Conservation (phyloP, 2,888 invertebrate species). For the Andrena fulva region DNA sequence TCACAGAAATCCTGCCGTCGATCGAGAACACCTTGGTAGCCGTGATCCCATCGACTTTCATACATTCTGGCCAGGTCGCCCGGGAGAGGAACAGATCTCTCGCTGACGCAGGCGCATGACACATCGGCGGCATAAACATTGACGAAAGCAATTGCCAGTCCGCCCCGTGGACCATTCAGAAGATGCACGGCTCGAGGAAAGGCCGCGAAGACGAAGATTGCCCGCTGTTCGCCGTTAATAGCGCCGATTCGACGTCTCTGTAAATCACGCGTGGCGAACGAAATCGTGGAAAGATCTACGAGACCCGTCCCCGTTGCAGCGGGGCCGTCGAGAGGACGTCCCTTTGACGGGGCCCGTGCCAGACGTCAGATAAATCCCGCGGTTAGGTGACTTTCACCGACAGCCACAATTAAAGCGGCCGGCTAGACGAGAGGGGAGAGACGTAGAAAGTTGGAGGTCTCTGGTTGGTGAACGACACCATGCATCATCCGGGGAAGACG, state of each 20-base stretch:
- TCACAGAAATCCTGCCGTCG: background rate
- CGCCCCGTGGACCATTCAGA: background rate
- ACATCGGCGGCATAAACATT: background rate
- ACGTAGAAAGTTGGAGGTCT: slow-evolving; percentile 49
- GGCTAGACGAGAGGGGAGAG: slow-evolving; percentile 24
- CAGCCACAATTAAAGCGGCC: slow-evolving; percentile 49
- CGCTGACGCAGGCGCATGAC: background rate
- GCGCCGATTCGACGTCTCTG: background rate
- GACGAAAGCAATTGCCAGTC: slow-evolving; percentile 11
- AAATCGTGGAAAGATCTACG: background rate
- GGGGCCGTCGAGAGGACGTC: background rate
- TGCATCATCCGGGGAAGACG: slow-evolving; percentile 63
- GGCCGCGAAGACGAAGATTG: background rate
- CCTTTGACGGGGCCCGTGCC: background rate
- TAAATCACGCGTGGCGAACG: background rate
- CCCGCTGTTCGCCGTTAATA: background rate
- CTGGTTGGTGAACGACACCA: slow-evolving; percentile 63
- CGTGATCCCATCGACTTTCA: background rate
- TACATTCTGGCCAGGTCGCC: background rate
- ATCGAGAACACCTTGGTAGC: background rate
- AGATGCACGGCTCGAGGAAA: background rate
- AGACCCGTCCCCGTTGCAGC: background rate
- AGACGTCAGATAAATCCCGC: slow-evolving; percentile 50
- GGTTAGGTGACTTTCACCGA: slow-evolving; percentile 45
- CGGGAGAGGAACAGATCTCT: background rate